These are phyloP conservation scores for Crocidura indochinensis DNA, from an alignment of 2,797 vertebrate species.

Conservation along the genomic window DNA sequence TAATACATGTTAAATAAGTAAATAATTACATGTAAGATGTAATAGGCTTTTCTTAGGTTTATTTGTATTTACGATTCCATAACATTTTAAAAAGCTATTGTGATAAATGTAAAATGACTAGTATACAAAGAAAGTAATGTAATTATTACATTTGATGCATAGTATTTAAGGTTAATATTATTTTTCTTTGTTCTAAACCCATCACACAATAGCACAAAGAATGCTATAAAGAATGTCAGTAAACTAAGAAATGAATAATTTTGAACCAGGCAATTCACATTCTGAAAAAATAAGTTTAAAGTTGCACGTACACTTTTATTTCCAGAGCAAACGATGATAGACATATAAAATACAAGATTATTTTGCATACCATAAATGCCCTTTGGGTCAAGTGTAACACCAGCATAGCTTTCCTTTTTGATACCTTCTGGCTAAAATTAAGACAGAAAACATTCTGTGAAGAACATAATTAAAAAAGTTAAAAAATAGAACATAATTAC, in stretches of 20 bases:
- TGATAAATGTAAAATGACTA: conserved; percentile 34
- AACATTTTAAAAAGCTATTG: conserved; percentile 16
- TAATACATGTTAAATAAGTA: conserved; percentile 21
- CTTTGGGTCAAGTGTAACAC: conserved; percentile 93
- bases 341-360: conserved; percentile 48
- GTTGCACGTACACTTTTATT: conserved; percentile 42
- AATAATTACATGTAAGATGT: not conserved
- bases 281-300: conserved; percentile 63
- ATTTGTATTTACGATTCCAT: conserved; percentile 31
- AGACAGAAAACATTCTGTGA: conserved; percentile 68
- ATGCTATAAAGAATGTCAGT: not conserved
- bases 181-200: conserved; percentile 35
- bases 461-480: conserved; percentile 12
- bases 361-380: conserved; percentile 93
- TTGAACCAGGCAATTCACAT: conserved; percentile 1
- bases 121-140: not conserved
- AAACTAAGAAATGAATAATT: not conserved
- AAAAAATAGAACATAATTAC: conserved; percentile 44
- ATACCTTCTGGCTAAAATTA: conserved; percentile 95
- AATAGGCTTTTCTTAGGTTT: conserved; percentile 14
- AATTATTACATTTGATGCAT: not conserved
- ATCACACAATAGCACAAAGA: not conserved
- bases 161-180: conserved; percentile 25
- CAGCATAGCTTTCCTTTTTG: conserved; percentile 89
- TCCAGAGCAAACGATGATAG: conserved; percentile 31